Percentiles rank a stretch among this genome's conserved stretches.
phyloP scores from a whole-genome alignment of 2,113 vertebrate species.

The Variabilichromis moorii region DNA sequence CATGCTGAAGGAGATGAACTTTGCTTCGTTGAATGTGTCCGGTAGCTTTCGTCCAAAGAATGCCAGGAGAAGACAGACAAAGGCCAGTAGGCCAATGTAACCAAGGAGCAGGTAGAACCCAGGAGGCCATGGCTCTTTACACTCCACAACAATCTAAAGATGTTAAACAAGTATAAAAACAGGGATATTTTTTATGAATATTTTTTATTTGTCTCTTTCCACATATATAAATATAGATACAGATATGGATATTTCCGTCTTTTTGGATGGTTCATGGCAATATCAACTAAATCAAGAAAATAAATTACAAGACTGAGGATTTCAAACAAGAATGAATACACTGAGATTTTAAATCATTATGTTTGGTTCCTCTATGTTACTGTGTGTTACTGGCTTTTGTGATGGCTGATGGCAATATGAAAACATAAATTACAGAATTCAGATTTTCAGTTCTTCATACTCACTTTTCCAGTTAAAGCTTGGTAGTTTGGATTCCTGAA shows the following conservation, averaged over 20 bases:
- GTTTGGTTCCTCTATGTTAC: no score
- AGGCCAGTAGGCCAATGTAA: constrained; percentile 69
- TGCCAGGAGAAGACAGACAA: constrained; percentile 65
- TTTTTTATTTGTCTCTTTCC: rapidly evolving
- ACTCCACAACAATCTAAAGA: not conserved
- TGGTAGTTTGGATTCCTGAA: not conserved
- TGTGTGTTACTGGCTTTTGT: no score
- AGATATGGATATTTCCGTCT: no score
- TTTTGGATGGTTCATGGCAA: no score
- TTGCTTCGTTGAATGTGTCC: constrained; percentile 60
- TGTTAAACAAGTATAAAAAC: rapidly evolving
- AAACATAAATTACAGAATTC: no score
- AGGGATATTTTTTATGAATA: rapidly evolving
- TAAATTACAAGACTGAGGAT: no score
- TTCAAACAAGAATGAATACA: no score
- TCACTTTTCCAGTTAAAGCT: not conserved
- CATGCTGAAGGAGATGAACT: constrained; percentile 71
- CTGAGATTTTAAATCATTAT: no score
- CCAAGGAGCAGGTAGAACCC: constrained; percentile 67
- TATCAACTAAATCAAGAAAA: no score
- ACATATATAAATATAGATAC: not conserved
- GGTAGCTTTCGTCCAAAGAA: constrained; percentile 71
- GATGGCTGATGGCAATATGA: no score
- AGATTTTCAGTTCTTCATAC: rapidly evolving
- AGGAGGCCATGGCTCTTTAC: constrained; percentile 62